phyloP scores from a whole-genome alignment of 2,113 vertebrate species.

The Acrocephalus kingi region DNA sequence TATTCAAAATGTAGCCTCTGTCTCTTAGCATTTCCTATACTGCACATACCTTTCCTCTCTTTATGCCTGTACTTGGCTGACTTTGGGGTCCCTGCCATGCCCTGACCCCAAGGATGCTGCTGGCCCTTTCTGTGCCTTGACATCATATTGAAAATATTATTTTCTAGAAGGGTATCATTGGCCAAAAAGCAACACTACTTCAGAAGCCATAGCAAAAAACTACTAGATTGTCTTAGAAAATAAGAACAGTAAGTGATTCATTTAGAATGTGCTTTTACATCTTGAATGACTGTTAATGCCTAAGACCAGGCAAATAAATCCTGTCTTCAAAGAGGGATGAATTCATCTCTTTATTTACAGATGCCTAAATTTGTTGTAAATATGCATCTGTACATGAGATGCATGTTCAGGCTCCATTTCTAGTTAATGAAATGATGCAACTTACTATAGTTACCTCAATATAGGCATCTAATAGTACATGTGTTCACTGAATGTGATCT shows the following conservation, averaged over 20 bases:
- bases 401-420: background rate
- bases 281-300: background rate
- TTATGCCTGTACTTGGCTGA: background rate
- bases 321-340: background rate
- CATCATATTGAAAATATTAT: background rate
- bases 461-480: background rate
- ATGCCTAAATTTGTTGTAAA: background rate
- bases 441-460: background rate
- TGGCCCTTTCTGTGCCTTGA: background rate
- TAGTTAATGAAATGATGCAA: background rate
- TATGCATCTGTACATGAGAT: background rate
- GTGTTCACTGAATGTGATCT: background rate
- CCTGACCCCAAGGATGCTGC: background rate
- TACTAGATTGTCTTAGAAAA: background rate
- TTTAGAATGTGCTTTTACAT: background rate
- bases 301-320: background rate
- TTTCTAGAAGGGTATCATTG: background rate
- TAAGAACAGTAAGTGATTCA: background rate
- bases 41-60: background rate
- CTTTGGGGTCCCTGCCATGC: accelerated
- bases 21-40: background rate
- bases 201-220: background rate
- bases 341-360: background rate
- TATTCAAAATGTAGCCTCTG: background rate
- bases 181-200: background rate